phyloP scores from a whole-genome alignment of 2,888 invertebrate genomes.

The Ennomos quercinarius region DNA sequence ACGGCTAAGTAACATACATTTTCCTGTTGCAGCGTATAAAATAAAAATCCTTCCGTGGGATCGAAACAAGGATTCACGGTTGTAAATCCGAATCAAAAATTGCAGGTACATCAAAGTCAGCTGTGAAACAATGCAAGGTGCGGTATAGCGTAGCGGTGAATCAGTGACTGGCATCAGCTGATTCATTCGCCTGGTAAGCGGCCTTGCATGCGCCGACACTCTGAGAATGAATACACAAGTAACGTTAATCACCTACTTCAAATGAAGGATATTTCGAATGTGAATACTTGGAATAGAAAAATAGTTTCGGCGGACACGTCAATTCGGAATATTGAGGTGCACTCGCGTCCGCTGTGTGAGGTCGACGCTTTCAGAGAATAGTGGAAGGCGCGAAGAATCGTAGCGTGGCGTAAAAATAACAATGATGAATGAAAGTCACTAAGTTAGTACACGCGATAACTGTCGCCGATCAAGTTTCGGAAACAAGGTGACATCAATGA shows the following conservation, averaged over 20 bases:
- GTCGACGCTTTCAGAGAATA: conserved; percentile 35
- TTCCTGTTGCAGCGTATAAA: conserved; percentile 36
- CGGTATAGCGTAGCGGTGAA: conserved; percentile 59
- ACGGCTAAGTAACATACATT: conserved; percentile 16
- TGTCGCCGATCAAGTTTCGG: conserved; percentile 77
- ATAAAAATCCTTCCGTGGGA: conserved; percentile 35
- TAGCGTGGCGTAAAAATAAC: conserved; percentile 46
- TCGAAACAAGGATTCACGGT: conserved; percentile 39
- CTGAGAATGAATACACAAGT: conserved; percentile 62
- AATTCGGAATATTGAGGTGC: conserved; percentile 3
- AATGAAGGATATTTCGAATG: conserved; percentile 51
- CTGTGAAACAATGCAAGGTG: conserved; percentile 65
- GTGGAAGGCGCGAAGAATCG: conserved; percentile 37
- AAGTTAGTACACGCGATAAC: conserved; percentile 65
- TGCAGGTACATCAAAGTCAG: conserved; percentile 54
- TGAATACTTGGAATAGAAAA: conserved; percentile 18
- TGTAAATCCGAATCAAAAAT: conserved; percentile 47
- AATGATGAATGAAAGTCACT: conserved; percentile 69
- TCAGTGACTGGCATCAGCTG: conserved; percentile 73
- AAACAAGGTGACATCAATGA: conserved; percentile 80
- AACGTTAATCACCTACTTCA: conserved; percentile 59
- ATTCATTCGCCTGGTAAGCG: conserved; percentile 68
- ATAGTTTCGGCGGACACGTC: conserved; percentile 14
- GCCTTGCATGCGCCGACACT: conserved; percentile 69
- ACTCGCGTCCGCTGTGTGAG: conserved; percentile 2